Percentiles rank a stretch among this genome's conserved stretches.
phyloP scores from a whole-genome alignment of 2,888 invertebrate species.

The Dermolepida albohirtum region DNA sequence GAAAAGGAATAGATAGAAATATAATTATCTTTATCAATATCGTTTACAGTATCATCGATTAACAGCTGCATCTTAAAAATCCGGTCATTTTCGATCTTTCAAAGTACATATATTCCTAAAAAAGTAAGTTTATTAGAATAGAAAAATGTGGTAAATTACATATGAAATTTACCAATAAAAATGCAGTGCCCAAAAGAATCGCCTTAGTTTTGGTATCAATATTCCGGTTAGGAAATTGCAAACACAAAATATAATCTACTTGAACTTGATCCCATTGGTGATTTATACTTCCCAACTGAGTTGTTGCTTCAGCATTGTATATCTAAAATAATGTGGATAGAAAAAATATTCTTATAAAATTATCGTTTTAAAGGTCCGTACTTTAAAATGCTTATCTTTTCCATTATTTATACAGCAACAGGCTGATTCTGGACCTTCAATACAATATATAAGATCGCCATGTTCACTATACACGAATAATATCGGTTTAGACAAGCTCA shows the following conservation, averaged over 20 bases:
- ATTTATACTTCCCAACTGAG: slow-evolving; percentile 75
- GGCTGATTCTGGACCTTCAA: slow-evolving; percentile 79
- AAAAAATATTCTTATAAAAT: neutral
- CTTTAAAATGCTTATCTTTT: slow-evolving; percentile 74
- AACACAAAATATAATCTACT: slow-evolving; percentile 78
- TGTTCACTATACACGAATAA: slow-evolving; percentile 76
- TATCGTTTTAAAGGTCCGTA: slow-evolving; percentile 52
- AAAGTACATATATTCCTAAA: slow-evolving; percentile 77
- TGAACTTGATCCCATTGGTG: slow-evolving; percentile 79
- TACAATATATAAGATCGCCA: slow-evolving; percentile 73
- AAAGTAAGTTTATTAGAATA: slow-evolving; percentile 53
- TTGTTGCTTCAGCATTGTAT: slow-evolving; percentile 70
- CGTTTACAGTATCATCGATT: slow-evolving; percentile 35
- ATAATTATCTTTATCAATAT: slow-evolving; percentile 21
- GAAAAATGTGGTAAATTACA: slow-evolving; percentile 15
- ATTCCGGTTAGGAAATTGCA: slow-evolving; percentile 79
- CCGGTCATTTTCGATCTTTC: slow-evolving; percentile 65
- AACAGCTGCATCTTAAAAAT: slow-evolving; percentile 55
- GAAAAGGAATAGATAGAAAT: neutral
- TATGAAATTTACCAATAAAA: slow-evolving; percentile 77
- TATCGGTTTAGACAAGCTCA: slow-evolving; percentile 74
- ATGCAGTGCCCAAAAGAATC: slow-evolving; percentile 81
- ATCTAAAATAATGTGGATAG: slow-evolving; percentile 64
- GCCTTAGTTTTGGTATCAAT: slow-evolving; percentile 83
- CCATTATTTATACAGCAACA: slow-evolving; percentile 70